Evolutionary conservation across 2,113 vertebrate species (phyloP).

Genomic region (Orthonyx spaldingii): DNA sequence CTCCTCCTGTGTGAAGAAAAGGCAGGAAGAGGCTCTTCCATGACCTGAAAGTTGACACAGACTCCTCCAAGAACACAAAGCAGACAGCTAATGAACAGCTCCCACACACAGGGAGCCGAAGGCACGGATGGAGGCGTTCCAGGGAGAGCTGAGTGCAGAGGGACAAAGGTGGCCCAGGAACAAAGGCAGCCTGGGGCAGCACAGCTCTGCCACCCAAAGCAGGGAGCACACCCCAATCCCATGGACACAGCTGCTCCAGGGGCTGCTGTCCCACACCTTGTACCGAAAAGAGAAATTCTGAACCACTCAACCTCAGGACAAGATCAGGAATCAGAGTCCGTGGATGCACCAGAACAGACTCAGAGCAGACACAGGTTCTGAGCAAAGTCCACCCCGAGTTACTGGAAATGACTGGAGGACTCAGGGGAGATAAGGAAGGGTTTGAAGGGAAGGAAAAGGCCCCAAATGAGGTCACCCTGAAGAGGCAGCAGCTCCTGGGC

Average conservation of each 20-base stretch:
- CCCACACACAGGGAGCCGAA: not conserved
- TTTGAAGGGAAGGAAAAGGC: not conserved
- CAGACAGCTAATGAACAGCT: not conserved
- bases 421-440: not conserved
- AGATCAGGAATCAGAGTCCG: not conserved
- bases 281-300: not conserved
- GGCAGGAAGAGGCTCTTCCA: not conserved
- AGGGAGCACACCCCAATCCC: not conserved
- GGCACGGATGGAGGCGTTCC: not conserved
- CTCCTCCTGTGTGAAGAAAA: not conserved
- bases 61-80: not conserved
- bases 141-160: not conserved
- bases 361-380: not conserved
- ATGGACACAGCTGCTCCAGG: not conserved
- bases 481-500: not conserved
- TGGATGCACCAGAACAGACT: not conserved
- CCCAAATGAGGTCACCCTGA: not conserved
- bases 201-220: constrained; percentile 41
- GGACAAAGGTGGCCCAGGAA: not conserved
- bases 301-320: not conserved
- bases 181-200: not conserved
- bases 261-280: not conserved
- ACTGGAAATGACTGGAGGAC: not conserved
- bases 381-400: not conserved
- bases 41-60: not conserved